These are phyloP conservation scores for Avahi laniger DNA, from an alignment of 2,797 vertebrate species.

Conservation along the genomic window DNA sequence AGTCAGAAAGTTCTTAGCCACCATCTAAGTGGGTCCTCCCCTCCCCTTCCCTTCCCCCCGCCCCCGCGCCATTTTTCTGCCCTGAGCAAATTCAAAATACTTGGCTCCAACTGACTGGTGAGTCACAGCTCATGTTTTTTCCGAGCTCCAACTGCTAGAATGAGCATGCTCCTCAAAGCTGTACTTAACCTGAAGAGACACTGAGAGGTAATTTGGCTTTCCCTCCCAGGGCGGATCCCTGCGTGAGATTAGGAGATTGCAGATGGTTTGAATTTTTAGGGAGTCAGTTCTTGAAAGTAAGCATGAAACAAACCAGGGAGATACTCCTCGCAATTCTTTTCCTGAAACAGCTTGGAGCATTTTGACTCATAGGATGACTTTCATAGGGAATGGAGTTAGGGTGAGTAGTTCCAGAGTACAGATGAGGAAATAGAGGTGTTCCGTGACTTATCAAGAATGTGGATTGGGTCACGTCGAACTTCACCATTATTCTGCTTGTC, in stretches of 20 bases:
- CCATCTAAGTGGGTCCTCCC: neutral
- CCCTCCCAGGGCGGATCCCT: neutral
- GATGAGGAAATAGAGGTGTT: neutral
- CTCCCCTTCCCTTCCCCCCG: neutral
- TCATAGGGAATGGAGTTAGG: neutral
- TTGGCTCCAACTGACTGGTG: slow-evolving; percentile 62
- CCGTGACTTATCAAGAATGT: neutral
- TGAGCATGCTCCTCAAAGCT: slow-evolving; percentile 38
- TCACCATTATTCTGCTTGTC: neutral
- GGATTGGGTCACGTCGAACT: neutral
- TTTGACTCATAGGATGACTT: neutral
- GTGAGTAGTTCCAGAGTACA: neutral
- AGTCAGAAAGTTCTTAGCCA: neutral
- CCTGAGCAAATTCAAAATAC: slow-evolving; percentile 57
- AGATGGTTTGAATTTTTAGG: neutral
- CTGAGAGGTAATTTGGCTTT: slow-evolving; percentile 2
- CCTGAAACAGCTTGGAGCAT: neutral
- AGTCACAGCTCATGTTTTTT: slow-evolving; percentile 44
- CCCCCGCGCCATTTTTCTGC: slow-evolving; percentile 39
- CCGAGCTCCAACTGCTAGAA: slow-evolving; percentile 50
- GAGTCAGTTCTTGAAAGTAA: slow-evolving; percentile 30
- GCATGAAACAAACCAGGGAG: neutral
- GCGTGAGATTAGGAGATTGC: neutral
- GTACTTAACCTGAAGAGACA: slow-evolving; percentile 12
- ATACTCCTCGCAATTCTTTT: neutral